Evolutionary conservation across 2,113 vertebrate genomes (phyloP).

Genomic region (Pogona vitticeps): DNA sequence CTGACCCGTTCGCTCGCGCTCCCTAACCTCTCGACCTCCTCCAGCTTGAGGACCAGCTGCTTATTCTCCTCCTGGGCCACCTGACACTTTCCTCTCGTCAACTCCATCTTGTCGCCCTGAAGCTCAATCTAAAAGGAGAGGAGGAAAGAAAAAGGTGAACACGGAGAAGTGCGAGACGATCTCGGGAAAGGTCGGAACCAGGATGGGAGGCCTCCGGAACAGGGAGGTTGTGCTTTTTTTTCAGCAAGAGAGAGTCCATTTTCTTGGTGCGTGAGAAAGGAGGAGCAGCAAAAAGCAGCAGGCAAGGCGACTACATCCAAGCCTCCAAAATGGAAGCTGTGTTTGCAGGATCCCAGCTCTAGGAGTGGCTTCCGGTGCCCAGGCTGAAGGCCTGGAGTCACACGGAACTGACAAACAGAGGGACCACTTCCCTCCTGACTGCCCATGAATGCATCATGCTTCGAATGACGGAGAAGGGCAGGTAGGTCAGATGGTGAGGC

Average conservation of each 20-base stretch:
- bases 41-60: constrained; percentile 85
- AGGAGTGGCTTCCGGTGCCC: not conserved
- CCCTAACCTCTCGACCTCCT: constrained; percentile 88
- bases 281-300: not conserved
- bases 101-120: constrained; percentile 87
- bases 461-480: too few species aligned
- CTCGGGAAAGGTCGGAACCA: too few species aligned
- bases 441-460: too few species aligned
- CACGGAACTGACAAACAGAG: too few species aligned
- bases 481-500: too few species aligned
- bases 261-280: constrained; percentile 23
- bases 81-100: constrained; percentile 86
- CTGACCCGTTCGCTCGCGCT: too few species aligned
- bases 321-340: not conserved
- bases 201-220: not conserved
- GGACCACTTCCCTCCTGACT: too few species aligned
- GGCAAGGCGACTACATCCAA: not conserved
- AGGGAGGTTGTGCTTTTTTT: not conserved
- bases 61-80: constrained; percentile 88
- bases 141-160: not conserved
- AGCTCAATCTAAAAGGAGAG: constrained; percentile 86
- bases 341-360: not conserved
- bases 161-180: not conserved
- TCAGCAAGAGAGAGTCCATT: not conserved
- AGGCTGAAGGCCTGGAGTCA: not conserved